phyloP scores from a whole-genome alignment of 2,113 vertebrate species.

The Rynchops niger region DNA sequence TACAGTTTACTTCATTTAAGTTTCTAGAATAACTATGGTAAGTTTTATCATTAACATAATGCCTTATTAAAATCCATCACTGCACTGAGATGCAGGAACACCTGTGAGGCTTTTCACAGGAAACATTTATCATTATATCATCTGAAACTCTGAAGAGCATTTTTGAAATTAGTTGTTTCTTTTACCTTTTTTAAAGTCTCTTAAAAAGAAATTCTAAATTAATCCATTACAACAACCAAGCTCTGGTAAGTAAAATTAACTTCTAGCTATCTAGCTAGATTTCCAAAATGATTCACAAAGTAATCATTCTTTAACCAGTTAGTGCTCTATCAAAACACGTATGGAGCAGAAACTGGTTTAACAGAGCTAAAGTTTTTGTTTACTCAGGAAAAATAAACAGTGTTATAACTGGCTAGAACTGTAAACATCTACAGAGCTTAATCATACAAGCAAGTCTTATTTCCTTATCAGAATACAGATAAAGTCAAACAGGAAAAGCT shows the following conservation, averaged over 20 bases:
- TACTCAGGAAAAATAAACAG: slow-evolving; percentile 24
- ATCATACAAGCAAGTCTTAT: background rate
- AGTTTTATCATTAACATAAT: background rate
- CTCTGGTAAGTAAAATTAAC: background rate
- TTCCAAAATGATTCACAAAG: background rate
- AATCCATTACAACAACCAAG: background rate
- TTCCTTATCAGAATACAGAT: slow-evolving; percentile 21
- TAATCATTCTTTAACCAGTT: background rate
- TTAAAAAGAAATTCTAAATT: background rate
- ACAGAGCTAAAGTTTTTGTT: background rate
- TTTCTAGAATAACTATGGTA: background rate
- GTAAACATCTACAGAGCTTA: slow-evolving; percentile 37
- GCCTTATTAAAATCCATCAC: background rate
- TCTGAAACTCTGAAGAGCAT: background rate
- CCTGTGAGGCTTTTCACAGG: background rate
- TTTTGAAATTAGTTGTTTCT: background rate
- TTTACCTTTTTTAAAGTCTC: background rate
- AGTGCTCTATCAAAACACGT: background rate
- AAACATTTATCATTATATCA: background rate
- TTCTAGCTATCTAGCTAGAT: background rate
- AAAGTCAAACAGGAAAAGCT: slow-evolving; percentile 25
- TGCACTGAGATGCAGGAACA: background rate
- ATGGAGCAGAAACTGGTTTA: background rate
- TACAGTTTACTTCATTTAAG: background rate
- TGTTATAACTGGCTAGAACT: slow-evolving; percentile 6